Evolutionary conservation across 2,797 vertebrate species (phyloP).

Genomic region (Coregonus sp.): DNA sequence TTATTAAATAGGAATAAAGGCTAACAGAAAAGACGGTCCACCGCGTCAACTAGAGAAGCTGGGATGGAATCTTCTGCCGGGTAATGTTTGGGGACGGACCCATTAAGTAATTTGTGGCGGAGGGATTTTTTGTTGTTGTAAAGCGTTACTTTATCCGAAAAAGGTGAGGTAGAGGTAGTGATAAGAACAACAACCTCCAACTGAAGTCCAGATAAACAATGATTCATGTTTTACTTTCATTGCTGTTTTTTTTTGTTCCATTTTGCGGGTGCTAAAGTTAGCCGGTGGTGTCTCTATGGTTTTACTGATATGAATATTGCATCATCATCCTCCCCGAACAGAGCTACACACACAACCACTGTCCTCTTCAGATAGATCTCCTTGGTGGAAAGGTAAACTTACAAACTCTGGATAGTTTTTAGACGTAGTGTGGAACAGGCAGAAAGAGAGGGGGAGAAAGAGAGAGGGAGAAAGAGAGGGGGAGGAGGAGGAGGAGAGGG

Average conservation of each 20-base stretch:
- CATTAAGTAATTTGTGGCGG: constrained; percentile 46
- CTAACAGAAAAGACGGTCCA: constrained; percentile 48
- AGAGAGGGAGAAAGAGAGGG: neutral
- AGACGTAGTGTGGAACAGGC: constrained; percentile 10
- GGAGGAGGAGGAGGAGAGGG: too few relatives aligned
- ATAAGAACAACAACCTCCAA: constrained; percentile 46
- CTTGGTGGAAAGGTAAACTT: neutral
- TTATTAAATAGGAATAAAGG: constrained; percentile 61
- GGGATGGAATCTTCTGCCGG: constrained; percentile 22
- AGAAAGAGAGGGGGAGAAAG: constrained; percentile 6
- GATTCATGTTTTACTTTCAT: constrained; percentile 53
- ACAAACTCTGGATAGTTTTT: neutral
- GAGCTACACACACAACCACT: constrained; percentile 9
- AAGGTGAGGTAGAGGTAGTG: constrained; percentile 43
- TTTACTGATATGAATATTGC: constrained; percentile 19
- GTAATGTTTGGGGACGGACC: constrained; percentile 56
- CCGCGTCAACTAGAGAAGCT: constrained; percentile 36
- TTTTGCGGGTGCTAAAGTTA: constrained; percentile 23
- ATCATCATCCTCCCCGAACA: neutral
- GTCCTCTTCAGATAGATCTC: constrained; percentile 12
- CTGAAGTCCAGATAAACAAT: constrained; percentile 42
- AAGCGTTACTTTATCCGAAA: constrained; percentile 54
- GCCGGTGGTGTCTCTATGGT: constrained; percentile 14
- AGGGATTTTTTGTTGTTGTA: constrained; percentile 22
- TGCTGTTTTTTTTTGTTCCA: constrained; percentile 27